Conservation (phyloP, 2,888 invertebrate species). For the Pristionchus maxplancki region DNA sequence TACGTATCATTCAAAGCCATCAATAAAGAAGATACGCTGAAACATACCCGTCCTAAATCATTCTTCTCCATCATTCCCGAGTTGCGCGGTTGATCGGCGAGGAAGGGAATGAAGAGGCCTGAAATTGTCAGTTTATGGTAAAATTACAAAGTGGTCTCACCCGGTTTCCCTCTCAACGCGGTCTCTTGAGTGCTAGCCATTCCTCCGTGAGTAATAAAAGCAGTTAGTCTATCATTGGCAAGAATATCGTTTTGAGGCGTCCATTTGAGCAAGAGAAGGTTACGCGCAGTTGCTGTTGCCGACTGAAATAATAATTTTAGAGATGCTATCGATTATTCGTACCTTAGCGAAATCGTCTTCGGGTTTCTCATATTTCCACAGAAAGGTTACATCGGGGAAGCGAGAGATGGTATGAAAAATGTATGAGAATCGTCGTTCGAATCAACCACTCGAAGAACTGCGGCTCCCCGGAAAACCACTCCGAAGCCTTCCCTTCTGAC, state of each 20-base stretch:
- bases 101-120: slow-evolving; percentile 7
- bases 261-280: neutral
- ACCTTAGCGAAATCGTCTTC: slow-evolving; percentile 1
- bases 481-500: no score
- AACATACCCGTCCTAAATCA: neutral
- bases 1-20: neutral
- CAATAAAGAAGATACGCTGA: neutral
- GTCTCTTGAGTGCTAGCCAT: slow-evolving; percentile 27
- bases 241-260: slow-evolving; percentile 29
- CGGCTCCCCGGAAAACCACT: no score
- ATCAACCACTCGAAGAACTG: no score
- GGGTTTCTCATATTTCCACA: slow-evolving; percentile 35
- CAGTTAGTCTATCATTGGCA: neutral
- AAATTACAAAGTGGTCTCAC: no score
- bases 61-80: slow-evolving; percentile 27
- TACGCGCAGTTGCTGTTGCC: neutral
- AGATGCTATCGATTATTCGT: neutral
- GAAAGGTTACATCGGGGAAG: neutral
- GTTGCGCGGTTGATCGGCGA: slow-evolving; percentile 28
- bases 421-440: no score
- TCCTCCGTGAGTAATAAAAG: slow-evolving; percentile 37
- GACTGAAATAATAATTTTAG: no score
- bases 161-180: neutral
- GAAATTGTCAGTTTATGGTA: neutral
- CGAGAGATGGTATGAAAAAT: neutral